phyloP scores from a whole-genome alignment of 64 coral and sea anemone species.

The Acropora tenuis region DNA sequence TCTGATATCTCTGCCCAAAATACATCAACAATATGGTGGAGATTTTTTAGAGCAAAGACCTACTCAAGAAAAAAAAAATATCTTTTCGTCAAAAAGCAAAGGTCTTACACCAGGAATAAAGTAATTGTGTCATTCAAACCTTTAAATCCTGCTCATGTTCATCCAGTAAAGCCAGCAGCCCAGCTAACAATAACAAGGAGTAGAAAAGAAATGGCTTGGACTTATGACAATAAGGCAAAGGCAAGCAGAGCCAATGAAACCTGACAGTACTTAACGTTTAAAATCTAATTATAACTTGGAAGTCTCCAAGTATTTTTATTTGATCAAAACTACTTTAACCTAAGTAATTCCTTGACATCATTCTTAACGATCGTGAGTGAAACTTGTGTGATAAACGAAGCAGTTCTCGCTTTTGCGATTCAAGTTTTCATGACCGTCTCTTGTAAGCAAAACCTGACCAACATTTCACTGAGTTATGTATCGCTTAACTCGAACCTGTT shows the following conservation, averaged over 20 bases:
- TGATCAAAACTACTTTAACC: no score
- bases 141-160: conserved; percentile 86
- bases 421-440: no score
- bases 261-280: no score
- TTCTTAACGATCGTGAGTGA: no score
- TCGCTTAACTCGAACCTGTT: not conserved
- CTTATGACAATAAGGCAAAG: no score
- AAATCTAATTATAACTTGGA: no score
- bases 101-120: conserved; percentile 44
- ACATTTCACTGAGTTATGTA: not conserved
- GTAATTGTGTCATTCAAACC: conserved; percentile 31
- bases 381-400: no score
- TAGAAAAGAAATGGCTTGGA: not conserved
- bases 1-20: conserved; percentile 99
- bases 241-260: no score
- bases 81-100: conserved; percentile 76
- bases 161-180: conserved; percentile 89
- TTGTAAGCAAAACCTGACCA: no score
- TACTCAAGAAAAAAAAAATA: conserved; percentile 20
- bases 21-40: conserved; percentile 94
- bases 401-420: no score
- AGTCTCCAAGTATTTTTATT: no score
- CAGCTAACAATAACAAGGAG: conserved; percentile 52
- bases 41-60: conserved; percentile 96
- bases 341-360: no score